phyloP scores from a whole-genome alignment of 1,140 invertebrate species.

The Cheumatopsyche charites region DNA sequence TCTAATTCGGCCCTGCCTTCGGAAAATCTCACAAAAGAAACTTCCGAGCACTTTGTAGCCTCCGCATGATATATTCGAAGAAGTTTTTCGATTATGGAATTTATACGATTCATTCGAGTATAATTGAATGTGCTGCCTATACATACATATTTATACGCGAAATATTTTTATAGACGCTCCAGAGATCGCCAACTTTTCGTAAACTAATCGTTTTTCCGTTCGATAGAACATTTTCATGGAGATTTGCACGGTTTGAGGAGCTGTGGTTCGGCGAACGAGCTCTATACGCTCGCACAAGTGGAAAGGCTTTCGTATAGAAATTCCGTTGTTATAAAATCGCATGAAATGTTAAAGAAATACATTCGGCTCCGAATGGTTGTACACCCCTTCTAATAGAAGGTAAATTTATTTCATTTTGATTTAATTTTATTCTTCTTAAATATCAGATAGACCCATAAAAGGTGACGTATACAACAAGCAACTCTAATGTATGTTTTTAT shows the following conservation, averaged over 20 bases:
- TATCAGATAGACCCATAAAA: too few relatives aligned
- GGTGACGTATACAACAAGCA: too few relatives aligned
- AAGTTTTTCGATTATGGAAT: constrained; percentile 24
- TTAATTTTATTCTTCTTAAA: too few relatives aligned
- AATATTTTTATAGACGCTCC: too few relatives aligned
- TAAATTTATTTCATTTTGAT: background rate
- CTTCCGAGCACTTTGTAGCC: constrained; percentile 22
- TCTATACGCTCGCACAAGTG: constrained; percentile 3
- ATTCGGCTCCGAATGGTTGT: constrained; percentile 8
- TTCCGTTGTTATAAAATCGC: constrained; percentile 33
- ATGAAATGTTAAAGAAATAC: constrained; percentile 37
- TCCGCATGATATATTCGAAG: constrained; percentile 26
- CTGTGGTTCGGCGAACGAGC: too few relatives aligned
- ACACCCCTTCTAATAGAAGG: constrained; percentile 11
- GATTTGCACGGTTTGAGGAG: background rate
- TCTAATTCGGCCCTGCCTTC: constrained; percentile 6
- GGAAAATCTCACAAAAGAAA: constrained; percentile 27
- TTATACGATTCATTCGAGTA: constrained; percentile 28
- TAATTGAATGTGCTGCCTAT: constrained; percentile 14
- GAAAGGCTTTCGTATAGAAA: constrained; percentile 27
- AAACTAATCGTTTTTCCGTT: background rate
- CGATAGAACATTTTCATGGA: background rate
- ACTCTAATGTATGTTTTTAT: too few relatives aligned
- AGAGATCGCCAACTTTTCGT: too few relatives aligned
- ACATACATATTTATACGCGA: too few relatives aligned